phyloP scores from a whole-genome alignment of 1,140 invertebrate species.

The Pseudomyrmex dendroicus region DNA sequence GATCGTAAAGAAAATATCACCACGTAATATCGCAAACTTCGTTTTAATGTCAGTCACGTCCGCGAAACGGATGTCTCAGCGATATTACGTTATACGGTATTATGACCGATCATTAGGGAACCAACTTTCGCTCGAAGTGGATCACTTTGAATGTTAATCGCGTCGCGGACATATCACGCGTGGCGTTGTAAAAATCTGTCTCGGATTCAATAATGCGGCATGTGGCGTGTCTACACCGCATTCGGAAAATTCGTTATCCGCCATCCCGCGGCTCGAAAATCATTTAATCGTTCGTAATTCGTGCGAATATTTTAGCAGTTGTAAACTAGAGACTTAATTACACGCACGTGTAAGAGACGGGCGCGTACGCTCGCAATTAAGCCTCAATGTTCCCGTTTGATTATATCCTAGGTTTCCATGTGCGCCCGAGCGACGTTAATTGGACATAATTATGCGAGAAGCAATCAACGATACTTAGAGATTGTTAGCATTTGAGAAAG shows the following conservation, averaged over 20 bases:
- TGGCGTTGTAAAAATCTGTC: not conserved
- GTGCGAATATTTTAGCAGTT: conserved; percentile 43
- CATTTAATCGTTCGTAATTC: conserved; percentile 30
- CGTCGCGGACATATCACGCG: conserved; percentile 9
- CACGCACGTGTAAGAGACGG: conserved; percentile 28
- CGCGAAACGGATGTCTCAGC: conserved; percentile 32
- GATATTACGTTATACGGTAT: conserved; percentile 61
- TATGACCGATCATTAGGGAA: conserved; percentile 64
- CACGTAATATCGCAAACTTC: conserved; percentile 32
- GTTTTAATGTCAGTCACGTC: conserved; percentile 68
- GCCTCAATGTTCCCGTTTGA: conserved; percentile 9
- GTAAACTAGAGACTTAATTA: conserved; percentile 41
- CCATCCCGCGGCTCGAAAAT: not conserved
- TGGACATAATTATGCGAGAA: conserved; percentile 24
- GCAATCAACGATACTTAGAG: conserved; percentile 17
- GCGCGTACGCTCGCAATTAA: conserved; percentile 46
- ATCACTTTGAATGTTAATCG: conserved; percentile 72
- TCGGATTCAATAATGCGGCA: conserved; percentile 1
- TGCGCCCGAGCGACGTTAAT: conserved; percentile 6
- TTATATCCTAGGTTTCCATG: not conserved
- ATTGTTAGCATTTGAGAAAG: conserved; percentile 14
- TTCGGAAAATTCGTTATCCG: conserved; percentile 49
- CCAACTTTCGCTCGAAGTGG: conserved; percentile 60
- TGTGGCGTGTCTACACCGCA: not conserved
- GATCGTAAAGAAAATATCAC: conserved; percentile 11